Evolutionary conservation across 23 tunicate species (phyloP), one percentile per base, ranked within the genome.

Genomic region (Phallusia fumigata): DNA sequence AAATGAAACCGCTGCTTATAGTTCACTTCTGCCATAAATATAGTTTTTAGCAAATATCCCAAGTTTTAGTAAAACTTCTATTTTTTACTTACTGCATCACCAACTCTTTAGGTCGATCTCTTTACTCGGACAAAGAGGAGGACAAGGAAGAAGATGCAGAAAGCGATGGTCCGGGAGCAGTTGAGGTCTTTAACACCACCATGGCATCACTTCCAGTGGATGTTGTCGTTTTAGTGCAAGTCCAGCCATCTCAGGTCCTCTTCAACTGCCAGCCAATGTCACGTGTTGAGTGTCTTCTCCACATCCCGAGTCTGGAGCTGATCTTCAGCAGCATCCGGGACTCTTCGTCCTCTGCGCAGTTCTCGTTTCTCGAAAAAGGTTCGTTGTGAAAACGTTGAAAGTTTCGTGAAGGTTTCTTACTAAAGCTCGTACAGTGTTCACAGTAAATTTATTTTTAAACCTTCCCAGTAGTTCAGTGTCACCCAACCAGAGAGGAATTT

Each of bases 211-310:
- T 97, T 16, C 99, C 99, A 19, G 89, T 96, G 32, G 99, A 97
- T 86, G 93, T 95, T 32, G 84, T 97, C 0, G 99, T 90, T 5
- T 89, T 53, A 28, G 81, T 93, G 52, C 89, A 95, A 28, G 69
- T 58, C 16, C 69, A 58, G 13, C 69, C 6, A 21, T 79, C 75
- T 10, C 87, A 93, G 84, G 93, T 93, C 74, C 91, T 80, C 58
- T 97, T 97, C 79, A 92, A 88, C 80, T 97, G 99, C 78, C 88
- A 79, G 8, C 99, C 99, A 0, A 89, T 86, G 89, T 93, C 99
- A 36, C 80, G 91, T 36, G 99, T 97, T 24, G 97, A 97, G 77
- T 97, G 99, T 76, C 80, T 87, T 36, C 81, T 97, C 45, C 97
- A 90, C 36, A 89, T 97, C 21, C 99, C 99, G 30, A 86, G 87